phyloP scores from a whole-genome alignment of 2,888 invertebrate genomes.

The Ectobius pallidus region DNA sequence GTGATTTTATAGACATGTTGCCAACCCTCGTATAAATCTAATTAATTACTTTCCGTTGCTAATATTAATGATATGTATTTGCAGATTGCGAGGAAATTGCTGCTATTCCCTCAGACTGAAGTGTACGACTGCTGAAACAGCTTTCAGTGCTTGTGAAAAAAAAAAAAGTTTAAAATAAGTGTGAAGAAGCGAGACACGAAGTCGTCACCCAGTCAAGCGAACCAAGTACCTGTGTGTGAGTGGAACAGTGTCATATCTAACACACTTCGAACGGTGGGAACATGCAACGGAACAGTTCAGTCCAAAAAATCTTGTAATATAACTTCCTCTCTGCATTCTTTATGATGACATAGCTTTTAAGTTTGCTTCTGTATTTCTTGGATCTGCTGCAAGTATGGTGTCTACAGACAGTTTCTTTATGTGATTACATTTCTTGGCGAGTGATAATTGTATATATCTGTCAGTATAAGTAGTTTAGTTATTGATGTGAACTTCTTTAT shows the following conservation, averaged over 20 bases:
- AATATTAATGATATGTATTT: no score
- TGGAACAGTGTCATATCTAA: not conserved
- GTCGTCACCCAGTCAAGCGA: not conserved
- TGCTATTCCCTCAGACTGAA: slow-evolving; percentile 14
- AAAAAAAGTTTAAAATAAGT: not conserved
- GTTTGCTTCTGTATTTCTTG: not conserved
- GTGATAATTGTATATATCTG: no score
- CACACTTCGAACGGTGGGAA: not conserved
- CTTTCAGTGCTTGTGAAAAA: not conserved
- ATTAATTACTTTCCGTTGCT: no score
- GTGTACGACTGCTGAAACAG: slow-evolving; percentile 1
- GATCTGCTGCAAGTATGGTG: no score
- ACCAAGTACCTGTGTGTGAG: slow-evolving; percentile 7
- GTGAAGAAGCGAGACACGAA: not conserved
- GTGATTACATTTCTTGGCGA: no score
- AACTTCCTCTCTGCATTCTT: not conserved
- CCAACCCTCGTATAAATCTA: no score
- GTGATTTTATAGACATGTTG: no score
- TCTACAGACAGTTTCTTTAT: no score
- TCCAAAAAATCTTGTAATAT: not conserved
- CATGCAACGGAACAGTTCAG: not conserved
- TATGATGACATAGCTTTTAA: not conserved
- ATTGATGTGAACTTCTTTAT: no score
- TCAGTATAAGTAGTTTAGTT: no score
- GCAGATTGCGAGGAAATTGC: slow-evolving; percentile 8